These are phyloP conservation scores for Drosophila takahashii DNA, from an alignment of 1,140 invertebrate genomes.

Conservation along the genomic window DNA sequence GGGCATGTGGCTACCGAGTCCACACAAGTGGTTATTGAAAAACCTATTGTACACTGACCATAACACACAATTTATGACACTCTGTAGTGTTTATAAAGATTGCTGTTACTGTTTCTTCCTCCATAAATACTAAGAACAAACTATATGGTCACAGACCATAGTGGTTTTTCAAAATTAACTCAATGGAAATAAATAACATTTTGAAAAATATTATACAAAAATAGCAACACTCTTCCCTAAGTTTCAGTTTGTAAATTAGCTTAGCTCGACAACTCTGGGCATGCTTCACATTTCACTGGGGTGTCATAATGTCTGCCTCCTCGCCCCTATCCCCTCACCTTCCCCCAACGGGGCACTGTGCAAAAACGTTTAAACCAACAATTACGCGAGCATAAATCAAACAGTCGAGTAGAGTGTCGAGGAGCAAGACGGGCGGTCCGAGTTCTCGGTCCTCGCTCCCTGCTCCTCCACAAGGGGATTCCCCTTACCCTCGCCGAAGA, in stretches of 20 bases:
- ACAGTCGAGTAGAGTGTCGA: conserved; percentile 76
- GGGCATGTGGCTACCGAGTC: background rate
- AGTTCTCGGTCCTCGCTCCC: conserved; percentile 17
- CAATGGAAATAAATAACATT: background rate
- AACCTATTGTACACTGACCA: background rate
- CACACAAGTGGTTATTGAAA: background rate
- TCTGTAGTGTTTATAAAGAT: background rate
- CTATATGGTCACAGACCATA: background rate
- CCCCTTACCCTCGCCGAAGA: conserved; percentile 8
- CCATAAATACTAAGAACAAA: background rate
- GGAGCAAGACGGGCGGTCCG: conserved; percentile 51
- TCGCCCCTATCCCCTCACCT: background rate
- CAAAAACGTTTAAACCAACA: conserved; percentile 84
- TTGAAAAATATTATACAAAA: background rate
- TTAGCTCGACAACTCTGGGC: conserved; percentile 52
- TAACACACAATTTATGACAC: background rate
- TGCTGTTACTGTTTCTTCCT: background rate
- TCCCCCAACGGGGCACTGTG: conserved; percentile 51
- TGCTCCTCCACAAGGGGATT: conserved; percentile 19
- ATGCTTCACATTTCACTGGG: conserved; percentile 62
- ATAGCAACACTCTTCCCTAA: background rate
- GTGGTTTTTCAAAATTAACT: background rate
- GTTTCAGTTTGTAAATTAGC: background rate
- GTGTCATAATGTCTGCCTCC: conserved; percentile 65
- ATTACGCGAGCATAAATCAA: conserved; percentile 85